A percentile compares a stretch with the other conserved stretches of the same genome.
Evolutionary conservation across 2,113 vertebrate species (phyloP).

Genomic region (Eclectus roratus): DNA sequence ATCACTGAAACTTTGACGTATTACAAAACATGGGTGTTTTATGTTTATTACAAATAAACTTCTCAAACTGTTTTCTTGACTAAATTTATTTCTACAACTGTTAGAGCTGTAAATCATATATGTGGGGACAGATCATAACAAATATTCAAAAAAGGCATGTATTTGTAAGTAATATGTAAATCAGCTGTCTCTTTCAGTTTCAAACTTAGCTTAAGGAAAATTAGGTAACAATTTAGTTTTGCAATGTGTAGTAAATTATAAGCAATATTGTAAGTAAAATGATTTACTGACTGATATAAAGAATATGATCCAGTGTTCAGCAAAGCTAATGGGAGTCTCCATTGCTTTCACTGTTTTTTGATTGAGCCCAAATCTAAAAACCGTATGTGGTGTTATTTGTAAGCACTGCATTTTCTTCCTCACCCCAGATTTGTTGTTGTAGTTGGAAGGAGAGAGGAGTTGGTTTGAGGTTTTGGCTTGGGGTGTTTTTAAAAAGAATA

Average conservation of each 20-base stretch:
- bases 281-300: not conserved
- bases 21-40: not conserved
- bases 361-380: not conserved
- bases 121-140: not conserved
- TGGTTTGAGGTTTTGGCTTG: not conserved
- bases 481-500: not conserved
- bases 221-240: not conserved
- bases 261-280: not conserved
- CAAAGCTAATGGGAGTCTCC: not conserved
- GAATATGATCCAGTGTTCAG: not conserved
- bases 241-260: not conserved
- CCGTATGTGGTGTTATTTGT: not conserved
- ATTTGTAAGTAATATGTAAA: not conserved
- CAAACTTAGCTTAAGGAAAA: not conserved
- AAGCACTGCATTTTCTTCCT: not conserved
- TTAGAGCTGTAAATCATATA: not conserved
- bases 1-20: not conserved
- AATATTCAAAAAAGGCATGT: not conserved
- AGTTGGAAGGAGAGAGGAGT: not conserved
- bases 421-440: not conserved
- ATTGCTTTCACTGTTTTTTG: not conserved
- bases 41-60: not conserved
- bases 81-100: not conserved
- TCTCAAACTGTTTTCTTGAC: not conserved
- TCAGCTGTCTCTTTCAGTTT: not conserved